These are phyloP conservation scores for Phrixothrix hirtus DNA, from an alignment of 2,888 invertebrate species.

Conservation along the genomic window DNA sequence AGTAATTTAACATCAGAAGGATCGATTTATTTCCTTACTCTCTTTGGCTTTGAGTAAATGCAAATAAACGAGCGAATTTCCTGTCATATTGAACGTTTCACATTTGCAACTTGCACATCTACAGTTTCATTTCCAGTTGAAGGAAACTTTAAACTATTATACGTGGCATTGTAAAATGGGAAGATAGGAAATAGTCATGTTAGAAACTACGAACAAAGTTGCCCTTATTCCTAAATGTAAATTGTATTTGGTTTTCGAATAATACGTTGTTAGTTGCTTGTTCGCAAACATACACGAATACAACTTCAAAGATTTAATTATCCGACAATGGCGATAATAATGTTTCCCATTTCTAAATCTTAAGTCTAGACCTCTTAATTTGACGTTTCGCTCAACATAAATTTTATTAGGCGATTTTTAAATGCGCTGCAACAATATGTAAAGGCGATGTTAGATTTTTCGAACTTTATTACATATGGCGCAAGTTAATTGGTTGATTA, in stretches of 20 bases:
- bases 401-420: too few species aligned
- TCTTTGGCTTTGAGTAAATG: background rate
- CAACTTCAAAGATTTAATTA: background rate
- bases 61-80: background rate
- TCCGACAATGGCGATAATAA: background rate
- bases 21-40: slow-evolving; percentile 1
- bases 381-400: too few species aligned
- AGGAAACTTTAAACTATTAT: slow-evolving; percentile 11
- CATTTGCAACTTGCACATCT: background rate
- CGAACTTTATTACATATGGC: too few species aligned
- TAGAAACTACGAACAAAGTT: slow-evolving; percentile 12
- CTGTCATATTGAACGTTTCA: background rate
- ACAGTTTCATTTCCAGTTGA: background rate
- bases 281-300: slow-evolving; percentile 5
- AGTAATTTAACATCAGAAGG: background rate
- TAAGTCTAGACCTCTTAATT: too few species aligned
- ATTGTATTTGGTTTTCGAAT: slow-evolving; percentile 12
- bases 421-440: too few species aligned
- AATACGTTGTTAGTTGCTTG: slow-evolving; percentile 10
- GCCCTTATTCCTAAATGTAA: slow-evolving; percentile 9
- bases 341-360: too few species aligned
- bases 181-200: slow-evolving; percentile 9
- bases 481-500: too few species aligned
- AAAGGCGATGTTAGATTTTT: too few species aligned
- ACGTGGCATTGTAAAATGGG: slow-evolving; percentile 13